phyloP scores from a whole-genome alignment of 2,888 invertebrate species.

The Archips crataeganus region DNA sequence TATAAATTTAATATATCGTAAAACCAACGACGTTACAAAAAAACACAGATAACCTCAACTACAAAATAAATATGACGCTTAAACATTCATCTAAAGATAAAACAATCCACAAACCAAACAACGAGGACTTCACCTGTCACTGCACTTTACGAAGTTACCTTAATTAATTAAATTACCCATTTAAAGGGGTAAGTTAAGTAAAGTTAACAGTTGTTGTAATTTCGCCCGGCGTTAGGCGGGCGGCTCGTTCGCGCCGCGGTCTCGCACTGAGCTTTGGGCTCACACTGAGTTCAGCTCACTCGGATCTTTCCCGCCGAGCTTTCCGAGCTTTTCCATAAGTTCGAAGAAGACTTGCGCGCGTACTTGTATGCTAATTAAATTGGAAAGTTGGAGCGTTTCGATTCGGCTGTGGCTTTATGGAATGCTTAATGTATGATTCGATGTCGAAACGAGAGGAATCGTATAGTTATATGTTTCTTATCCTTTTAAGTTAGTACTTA shows the following conservation, averaged over 20 bases:
- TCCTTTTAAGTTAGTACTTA: too few relatives aligned
- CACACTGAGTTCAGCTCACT: too few relatives aligned
- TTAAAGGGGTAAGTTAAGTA: background rate
- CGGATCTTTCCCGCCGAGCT: constrained; percentile 25
- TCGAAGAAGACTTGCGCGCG: background rate
- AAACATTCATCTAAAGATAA: background rate
- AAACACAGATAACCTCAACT: too few relatives aligned
- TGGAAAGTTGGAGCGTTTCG: background rate
- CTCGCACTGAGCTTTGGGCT: constrained; percentile 50
- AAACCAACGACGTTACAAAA: too few relatives aligned
- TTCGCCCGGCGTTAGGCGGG: constrained; percentile 39
- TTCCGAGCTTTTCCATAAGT: background rate
- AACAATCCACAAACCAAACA: constrained; percentile 26
- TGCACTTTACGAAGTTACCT: background rate
- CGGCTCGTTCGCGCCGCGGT: constrained; percentile 49
- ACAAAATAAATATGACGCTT: too few relatives aligned
- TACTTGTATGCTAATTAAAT: background rate
- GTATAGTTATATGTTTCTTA: too few relatives aligned
- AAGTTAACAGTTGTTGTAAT: background rate
- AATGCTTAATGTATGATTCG: background rate
- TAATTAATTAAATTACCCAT: background rate
- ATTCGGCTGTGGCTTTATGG: background rate
- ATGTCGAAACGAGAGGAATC: too few relatives aligned
- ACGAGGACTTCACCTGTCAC: constrained; percentile 8
- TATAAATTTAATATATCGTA: too few relatives aligned